Conservation (phyloP, 2,797 vertebrate species). For the Parambassis ranga region DNA sequence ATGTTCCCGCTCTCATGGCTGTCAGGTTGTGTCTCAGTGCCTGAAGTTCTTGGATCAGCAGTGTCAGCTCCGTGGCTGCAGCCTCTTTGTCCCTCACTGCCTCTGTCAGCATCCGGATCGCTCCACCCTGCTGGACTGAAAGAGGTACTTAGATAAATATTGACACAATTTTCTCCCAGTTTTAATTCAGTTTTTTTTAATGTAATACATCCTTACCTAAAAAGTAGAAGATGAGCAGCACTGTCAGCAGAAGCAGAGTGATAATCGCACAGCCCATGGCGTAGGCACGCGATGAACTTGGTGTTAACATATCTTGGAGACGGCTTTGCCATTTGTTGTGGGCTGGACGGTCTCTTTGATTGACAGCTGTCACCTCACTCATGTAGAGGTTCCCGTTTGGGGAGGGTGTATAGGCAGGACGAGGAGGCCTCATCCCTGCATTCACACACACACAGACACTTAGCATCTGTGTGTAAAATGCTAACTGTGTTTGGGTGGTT, state of each 20-base stretch:
- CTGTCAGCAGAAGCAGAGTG: constrained; percentile 80
- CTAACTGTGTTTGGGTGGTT: not conserved
- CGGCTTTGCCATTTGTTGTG: constrained; percentile 56
- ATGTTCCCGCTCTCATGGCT: constrained; percentile 38
- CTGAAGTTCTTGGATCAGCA: constrained; percentile 74
- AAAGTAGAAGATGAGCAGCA: constrained; percentile 81
- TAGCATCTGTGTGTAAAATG: not conserved
- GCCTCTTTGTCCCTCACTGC: constrained; percentile 78
- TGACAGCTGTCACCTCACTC: constrained; percentile 35
- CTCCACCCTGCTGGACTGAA: constrained; percentile 87
- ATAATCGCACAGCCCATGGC: constrained; percentile 77
- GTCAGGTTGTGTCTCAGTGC: constrained; percentile 73
- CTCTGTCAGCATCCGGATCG: constrained; percentile 78
- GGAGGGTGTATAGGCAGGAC: constrained; percentile 67
- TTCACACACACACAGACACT: not conserved
- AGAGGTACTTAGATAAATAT: not conserved
- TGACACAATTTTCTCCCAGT: not conserved
- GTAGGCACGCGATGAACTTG: constrained; percentile 64
- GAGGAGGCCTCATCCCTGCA: constrained; percentile 69
- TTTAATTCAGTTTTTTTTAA: not conserved
- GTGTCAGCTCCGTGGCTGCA: constrained; percentile 75
- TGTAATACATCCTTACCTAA: constrained; percentile 64
- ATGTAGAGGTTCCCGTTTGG: constrained; percentile 71
- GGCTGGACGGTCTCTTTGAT: constrained; percentile 34
- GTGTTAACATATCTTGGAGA: constrained; percentile 74